These are phyloP conservation scores for Pseudopodoces humilis DNA, from an alignment of 2,113 vertebrate species.

Conservation along the genomic window DNA sequence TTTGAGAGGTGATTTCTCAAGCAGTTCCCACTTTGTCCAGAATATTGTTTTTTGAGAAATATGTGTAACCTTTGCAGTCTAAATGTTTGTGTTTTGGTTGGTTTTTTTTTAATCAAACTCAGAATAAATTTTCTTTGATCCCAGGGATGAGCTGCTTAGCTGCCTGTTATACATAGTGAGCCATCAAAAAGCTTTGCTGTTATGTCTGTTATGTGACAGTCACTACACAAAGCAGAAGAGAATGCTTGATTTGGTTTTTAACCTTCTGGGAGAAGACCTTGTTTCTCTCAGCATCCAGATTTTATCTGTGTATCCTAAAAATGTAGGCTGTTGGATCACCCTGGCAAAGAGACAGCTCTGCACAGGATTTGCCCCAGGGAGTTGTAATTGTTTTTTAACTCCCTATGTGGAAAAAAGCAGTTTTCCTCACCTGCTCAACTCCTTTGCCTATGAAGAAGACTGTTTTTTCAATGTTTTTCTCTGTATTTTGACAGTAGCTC, in stretches of 20 bases:
- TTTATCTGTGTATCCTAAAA: not conserved
- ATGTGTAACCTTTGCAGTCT: not conserved
- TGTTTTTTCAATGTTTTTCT: fast-evolving
- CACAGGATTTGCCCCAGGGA: not conserved
- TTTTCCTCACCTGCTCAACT: not conserved
- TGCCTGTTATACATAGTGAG: not conserved
- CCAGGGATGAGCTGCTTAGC: not conserved
- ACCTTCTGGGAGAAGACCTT: not conserved
- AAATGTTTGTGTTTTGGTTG: not conserved
- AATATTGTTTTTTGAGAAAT: not conserved
- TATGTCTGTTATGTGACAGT: too few species aligned
- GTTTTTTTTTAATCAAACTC: not conserved
- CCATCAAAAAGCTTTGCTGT: not conserved
- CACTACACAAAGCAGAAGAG: not conserved
- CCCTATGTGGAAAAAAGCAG: not conserved
- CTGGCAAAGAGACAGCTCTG: not conserved
- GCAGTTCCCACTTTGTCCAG: not conserved
- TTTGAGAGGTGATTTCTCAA: not conserved
- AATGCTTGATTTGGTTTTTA: not conserved
- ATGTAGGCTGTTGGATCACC: fast-evolving
- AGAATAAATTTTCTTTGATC: not conserved
- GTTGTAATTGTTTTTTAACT: not conserved
- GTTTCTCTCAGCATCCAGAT: not conserved
- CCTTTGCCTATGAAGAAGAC: not conserved
- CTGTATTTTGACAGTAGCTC: not conserved